Evolutionary conservation across 2,113 vertebrate genomes (phyloP), one percentile per base, ranked within the genome.

Genomic region (Elanoides forficatus): DNA sequence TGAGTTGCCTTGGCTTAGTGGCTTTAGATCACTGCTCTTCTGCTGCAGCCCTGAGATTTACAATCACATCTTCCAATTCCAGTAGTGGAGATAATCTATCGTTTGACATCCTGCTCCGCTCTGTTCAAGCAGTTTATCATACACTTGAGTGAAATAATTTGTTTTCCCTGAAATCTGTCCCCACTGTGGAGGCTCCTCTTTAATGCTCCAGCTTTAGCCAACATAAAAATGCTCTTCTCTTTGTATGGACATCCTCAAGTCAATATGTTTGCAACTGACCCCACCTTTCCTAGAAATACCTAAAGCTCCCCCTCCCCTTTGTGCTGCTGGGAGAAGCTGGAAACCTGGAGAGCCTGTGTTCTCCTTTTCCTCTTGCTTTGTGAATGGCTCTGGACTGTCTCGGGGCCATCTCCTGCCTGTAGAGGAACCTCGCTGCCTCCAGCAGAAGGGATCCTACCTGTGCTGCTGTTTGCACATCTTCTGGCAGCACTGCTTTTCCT

Each of bases 311-410:
- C 1, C 16, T 36, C 13, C 9, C 20, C 15, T 72, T 74, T 0
- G 0, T 47, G 25, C 5, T 92, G 16, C 34, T 3, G 3, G 40
- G 23, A 84, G 55, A 84, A 93, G 27, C 45, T 58, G 47, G 23
- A 56, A 81, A 30, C 23, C 9, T 55, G 25, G 34, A 48, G 3
- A 71, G 1, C 26, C 14, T 8, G 5, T 0, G 1, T 5, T 38
- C 21, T 73, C 38, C 67, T 84, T 70, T 91, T 38, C 48, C 58
- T 22, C 25, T 71, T 79, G 30, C 42, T 92, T 29, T 15, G 21
- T 53, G 52, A 66, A 71, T 16, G 15, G 42, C 27, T 70, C 22
- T 60, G 50, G 30, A 20, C 47, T 68, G 12, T 36, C 1, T 36
- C 0, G 0, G n/a, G 29, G 25, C 53, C 53, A n/a, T 30, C 32